phyloP scores from a whole-genome alignment of 2,888 invertebrate species.

The Zootermopsis nevadensis region DNA sequence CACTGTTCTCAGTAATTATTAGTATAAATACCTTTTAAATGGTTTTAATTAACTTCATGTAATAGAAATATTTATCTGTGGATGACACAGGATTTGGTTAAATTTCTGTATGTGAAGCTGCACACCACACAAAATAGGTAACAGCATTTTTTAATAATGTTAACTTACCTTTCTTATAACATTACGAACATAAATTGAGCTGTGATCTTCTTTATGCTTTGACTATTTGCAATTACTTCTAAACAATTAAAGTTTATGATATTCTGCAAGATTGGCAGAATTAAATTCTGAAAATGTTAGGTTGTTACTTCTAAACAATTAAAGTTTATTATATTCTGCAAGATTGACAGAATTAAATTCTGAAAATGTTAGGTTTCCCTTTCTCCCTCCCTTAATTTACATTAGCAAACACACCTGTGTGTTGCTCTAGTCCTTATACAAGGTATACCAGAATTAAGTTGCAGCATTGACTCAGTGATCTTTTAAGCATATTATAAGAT shows the following conservation, averaged over 20 bases:
- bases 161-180: neutral
- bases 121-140: neutral
- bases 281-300: neutral
- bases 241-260: neutral
- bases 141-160: neutral
- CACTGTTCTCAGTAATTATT: neutral
- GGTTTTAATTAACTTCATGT: neutral
- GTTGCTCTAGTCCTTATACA: constrained; percentile 8
- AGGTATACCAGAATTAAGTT: constrained; percentile 13
- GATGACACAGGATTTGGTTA: neutral
- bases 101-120: constrained; percentile 9
- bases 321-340: neutral
- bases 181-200: neutral
- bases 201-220: constrained; percentile 2
- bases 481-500: neutral
- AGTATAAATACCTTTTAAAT: neutral
- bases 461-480: neutral
- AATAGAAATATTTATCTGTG: neutral
- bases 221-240: neutral
- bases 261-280: neutral
- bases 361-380: neutral
- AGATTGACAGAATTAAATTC: neutral
- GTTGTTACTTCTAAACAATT: neutral
- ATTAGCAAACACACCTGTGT: constrained; percentile 19
- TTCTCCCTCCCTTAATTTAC: neutral